Conservation (phyloP, 2,888 invertebrate genomes). For the Cataglyphis livida region DNA sequence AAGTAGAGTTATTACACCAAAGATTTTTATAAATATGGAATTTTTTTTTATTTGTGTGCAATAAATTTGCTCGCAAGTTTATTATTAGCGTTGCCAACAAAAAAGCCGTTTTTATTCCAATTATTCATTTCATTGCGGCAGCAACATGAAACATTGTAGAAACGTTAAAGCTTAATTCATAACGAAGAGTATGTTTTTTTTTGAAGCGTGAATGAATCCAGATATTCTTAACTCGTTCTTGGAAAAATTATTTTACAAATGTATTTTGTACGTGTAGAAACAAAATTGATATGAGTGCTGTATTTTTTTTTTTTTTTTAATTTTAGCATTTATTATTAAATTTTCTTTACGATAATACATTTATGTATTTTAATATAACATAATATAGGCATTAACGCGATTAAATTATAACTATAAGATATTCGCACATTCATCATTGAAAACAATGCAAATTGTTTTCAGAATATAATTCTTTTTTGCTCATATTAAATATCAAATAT, state of each 20-base stretch:
- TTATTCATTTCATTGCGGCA: conserved; percentile 18
- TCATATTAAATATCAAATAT: too few relatives aligned
- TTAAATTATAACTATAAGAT: not conserved
- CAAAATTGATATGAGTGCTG: not conserved
- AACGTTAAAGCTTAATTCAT: not conserved
- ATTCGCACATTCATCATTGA: not conserved
- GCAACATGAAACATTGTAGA: not conserved
- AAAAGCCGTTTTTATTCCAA: conserved; percentile 8
- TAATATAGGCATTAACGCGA: not conserved
- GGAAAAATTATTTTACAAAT: not conserved
- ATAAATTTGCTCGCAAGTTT: not conserved
- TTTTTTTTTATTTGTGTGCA: not conserved
- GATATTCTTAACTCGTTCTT: not conserved
- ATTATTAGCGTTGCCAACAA: not conserved
- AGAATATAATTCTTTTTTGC: not conserved
- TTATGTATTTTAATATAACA: not conserved
- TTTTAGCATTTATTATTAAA: not conserved
- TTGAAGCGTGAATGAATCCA: not conserved
- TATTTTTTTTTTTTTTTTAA: not conserved
- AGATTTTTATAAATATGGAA: not conserved
- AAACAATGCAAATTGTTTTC: not conserved
- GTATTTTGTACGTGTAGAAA: not conserved
- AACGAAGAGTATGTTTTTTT: not conserved
- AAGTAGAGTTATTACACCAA: not conserved
- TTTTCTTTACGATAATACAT: not conserved